phyloP scores from a whole-genome alignment of 2,888 invertebrate genomes.

The Scaptodrosophila latifasciaeformis region DNA sequence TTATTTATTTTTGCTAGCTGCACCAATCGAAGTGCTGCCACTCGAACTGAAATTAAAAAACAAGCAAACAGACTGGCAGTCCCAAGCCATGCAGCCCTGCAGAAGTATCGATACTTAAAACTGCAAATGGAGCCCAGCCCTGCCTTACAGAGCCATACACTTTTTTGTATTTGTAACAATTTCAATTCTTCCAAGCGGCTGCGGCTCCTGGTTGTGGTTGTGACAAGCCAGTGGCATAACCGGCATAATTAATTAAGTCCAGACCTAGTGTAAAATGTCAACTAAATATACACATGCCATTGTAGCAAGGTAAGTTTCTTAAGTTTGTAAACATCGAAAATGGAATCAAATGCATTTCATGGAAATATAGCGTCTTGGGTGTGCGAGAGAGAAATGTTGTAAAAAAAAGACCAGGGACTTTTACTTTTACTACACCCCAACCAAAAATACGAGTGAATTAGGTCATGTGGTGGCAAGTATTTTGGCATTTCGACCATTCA shows the following conservation, averaged over 20 bases:
- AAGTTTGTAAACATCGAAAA: not conserved
- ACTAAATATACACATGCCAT: constrained; percentile 88
- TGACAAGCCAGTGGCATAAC: constrained; percentile 14
- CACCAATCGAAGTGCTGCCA: too few relatives aligned
- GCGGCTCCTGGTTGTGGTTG: constrained; percentile 1
- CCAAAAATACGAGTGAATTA: constrained; percentile 26
- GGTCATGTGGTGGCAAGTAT: constrained; percentile 26
- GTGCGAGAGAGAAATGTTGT: not conserved
- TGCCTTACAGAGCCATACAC: too few relatives aligned
- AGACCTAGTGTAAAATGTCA: constrained; percentile 73
- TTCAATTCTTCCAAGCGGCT: too few relatives aligned
- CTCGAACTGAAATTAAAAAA: too few relatives aligned
- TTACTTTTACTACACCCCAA: constrained; percentile 9
- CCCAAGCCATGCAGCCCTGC: too few relatives aligned
- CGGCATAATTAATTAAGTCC: not conserved
- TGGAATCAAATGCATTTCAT: constrained; percentile 8
- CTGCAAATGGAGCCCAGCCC: too few relatives aligned
- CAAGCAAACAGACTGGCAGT: too few relatives aligned
- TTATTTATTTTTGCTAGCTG: too few relatives aligned
- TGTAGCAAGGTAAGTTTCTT: constrained; percentile 77
- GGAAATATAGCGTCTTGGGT: not conserved
- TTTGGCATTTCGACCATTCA: too few relatives aligned
- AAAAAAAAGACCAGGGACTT: constrained; percentile 16
- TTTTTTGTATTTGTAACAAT: too few relatives aligned
- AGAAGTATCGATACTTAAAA: too few relatives aligned